phyloP scores from a whole-genome alignment of 1,140 invertebrate species.

The Conopomorpha cramerella region DNA sequence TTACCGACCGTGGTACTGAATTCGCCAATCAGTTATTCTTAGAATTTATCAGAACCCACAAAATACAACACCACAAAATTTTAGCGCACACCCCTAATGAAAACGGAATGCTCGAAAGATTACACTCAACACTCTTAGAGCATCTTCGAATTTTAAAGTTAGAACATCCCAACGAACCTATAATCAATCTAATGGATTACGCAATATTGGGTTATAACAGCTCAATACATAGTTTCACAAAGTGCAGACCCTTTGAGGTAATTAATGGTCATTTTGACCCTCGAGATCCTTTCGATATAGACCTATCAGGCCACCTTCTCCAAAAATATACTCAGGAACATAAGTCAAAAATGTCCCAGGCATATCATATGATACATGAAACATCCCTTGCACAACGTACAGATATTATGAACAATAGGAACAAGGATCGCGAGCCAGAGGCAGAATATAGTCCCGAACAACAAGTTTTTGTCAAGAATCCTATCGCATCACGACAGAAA shows the following conservation, averaged over 20 bases:
- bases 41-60: constrained; percentile 3
- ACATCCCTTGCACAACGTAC: neutral
- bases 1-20: constrained; percentile 3
- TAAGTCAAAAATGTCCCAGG: neutral
- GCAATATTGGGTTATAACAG: constrained; percentile 4
- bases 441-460: neutral
- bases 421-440: neutral
- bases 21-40: constrained; percentile 7
- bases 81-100: constrained; percentile 1
- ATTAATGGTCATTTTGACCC: constrained; percentile 3
- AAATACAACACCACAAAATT: constrained; percentile 1
- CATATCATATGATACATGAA: constrained; percentile 1
- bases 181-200: constrained; percentile 1
- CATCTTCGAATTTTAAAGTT: constrained; percentile 3
- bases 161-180: constrained; percentile 1
- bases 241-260: constrained; percentile 3
- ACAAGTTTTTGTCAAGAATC: neutral
- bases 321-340: constrained; percentile 2
- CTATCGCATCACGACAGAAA: neutral
- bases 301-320: neutral
- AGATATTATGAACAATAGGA: neutral
- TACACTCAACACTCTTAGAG: constrained; percentile 4
- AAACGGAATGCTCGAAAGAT: constrained; percentile 3
- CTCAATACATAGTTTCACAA: constrained; percentile 4
- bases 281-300: neutral